phyloP scores from a whole-genome alignment of 2,888 invertebrate genomes.

The Automeris io region DNA sequence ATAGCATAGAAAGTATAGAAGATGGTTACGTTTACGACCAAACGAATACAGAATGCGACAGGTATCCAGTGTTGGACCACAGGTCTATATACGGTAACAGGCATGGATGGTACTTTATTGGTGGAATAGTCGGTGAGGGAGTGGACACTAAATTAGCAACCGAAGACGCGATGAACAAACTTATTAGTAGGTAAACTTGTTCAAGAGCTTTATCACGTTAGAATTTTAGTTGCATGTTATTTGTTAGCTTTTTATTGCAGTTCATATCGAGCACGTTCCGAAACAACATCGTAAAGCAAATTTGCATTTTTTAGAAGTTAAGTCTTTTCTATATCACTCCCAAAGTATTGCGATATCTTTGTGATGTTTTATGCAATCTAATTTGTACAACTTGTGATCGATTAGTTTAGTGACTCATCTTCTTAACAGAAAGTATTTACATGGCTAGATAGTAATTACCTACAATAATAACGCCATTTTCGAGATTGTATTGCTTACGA shows the following conservation, averaged over 20 bases:
- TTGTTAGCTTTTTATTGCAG: background rate
- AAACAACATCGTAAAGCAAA: too few species aligned
- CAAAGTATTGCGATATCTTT: too few species aligned
- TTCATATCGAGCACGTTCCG: too few species aligned
- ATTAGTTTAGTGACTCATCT: too few species aligned
- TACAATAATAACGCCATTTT: too few species aligned
- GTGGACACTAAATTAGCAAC: slow-evolving; percentile 80
- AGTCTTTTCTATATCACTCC: too few species aligned
- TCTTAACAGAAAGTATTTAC: too few species aligned
- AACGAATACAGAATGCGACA: slow-evolving; percentile 70
- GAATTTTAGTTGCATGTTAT: slow-evolving; percentile 17
- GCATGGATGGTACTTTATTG: slow-evolving; percentile 91
- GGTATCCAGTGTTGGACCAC: slow-evolving; percentile 77
- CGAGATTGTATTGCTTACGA: too few species aligned
- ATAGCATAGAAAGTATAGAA: slow-evolving; percentile 43
- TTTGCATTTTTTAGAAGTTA: too few species aligned
- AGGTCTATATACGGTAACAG: slow-evolving; percentile 80
- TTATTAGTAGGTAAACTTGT: slow-evolving; percentile 86
- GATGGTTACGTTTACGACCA: slow-evolving; percentile 61
- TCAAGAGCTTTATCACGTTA: slow-evolving; percentile 30
- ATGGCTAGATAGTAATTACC: too few species aligned
- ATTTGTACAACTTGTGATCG: too few species aligned
- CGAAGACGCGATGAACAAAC: slow-evolving; percentile 83
- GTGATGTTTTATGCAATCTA: too few species aligned
- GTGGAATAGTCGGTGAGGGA: slow-evolving; percentile 85